Percentiles rank a stretch among this genome's conserved stretches.
Conservation (phyloP, 2,888 invertebrate genomes). For the Melinopterus prodromus region DNA sequence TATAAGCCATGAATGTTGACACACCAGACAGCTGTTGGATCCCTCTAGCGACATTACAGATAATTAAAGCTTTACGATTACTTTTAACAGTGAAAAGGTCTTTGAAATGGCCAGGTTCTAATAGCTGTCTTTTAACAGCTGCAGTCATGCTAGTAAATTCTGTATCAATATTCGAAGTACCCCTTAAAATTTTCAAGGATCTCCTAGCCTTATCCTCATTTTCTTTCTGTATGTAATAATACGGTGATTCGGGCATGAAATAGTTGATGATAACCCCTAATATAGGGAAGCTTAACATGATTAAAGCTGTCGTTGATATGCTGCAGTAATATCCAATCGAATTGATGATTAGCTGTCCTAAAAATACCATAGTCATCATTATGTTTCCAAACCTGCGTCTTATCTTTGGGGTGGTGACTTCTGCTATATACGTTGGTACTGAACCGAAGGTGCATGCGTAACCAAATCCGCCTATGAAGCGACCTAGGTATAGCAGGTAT, state of each 20-base stretch:
- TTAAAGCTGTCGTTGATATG: slow-evolving; percentile 63
- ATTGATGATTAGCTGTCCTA: slow-evolving; percentile 54
- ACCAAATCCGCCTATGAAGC: slow-evolving; percentile 49
- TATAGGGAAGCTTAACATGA: slow-evolving; percentile 67
- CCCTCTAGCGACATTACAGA: slow-evolving; percentile 49
- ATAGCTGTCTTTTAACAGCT: slow-evolving; percentile 52
- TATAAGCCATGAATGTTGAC: slow-evolving; percentile 48
- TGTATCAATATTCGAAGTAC: slow-evolving; percentile 34
- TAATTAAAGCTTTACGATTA: slow-evolving; percentile 50
- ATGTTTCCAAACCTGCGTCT: slow-evolving; percentile 52
- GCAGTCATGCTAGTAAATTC: slow-evolving; percentile 42
- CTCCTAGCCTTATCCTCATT: slow-evolving; percentile 46
- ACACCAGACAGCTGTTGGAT: slow-evolving; percentile 53
- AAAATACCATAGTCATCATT: slow-evolving; percentile 45
- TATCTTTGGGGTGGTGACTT: slow-evolving; percentile 50
- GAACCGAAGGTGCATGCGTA: slow-evolving; percentile 48
- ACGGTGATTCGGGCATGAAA: slow-evolving; percentile 68
- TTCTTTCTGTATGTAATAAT: slow-evolving; percentile 49
- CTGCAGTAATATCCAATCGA: slow-evolving; percentile 66
- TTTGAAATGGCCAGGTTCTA: slow-evolving; percentile 52
- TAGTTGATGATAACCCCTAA: slow-evolving; percentile 65
- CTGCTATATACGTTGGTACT: slow-evolving; percentile 51
- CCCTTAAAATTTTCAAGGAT: slow-evolving; percentile 44
- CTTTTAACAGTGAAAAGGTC: slow-evolving; percentile 50
- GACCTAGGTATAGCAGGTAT: slow-evolving; percentile 49